Base-by-base conservation (phyloP, 2,888 invertebrate species). In the Agrotis segetum region DNA sequence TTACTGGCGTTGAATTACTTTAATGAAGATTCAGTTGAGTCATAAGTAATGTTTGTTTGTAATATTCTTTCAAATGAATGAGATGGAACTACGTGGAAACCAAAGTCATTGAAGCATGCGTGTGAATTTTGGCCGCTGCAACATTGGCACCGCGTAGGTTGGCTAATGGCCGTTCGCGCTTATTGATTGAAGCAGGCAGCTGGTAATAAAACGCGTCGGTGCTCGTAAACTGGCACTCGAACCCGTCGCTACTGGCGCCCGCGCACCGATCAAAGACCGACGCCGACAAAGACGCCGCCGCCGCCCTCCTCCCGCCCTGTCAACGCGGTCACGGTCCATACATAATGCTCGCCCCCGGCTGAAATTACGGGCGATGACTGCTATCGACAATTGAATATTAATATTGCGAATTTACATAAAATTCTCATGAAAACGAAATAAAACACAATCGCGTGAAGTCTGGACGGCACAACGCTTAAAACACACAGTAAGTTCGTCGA, bases 191-290 rank as follows among this genome's bases (percentile, higher is more conserved):
- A 85, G 90, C 90, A 89, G 88, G 92, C 91, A 93, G 92, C 89
- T 87, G 88, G 92, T 89, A 91, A 92, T 95, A 94, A 95, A 95
- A 94, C 85, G 88, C 89, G 92, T 89, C 92, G 89, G 91, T 92
- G 92, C 88, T 94, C 95, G 92, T 95, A 95, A 95, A 96, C 94
- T 92, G 91, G 93, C 93, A 93, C 94, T 94, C 91, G 91, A 92
- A 85, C 86, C 88, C 87, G 89, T 88, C 81, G 83, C 83, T 85
- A 83, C 87, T 89, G 95, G 94, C 95, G 93, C 94, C 93, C 93
- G 94, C 93, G 93, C 92, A 90, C 71, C 88, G 87, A 91, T 95
- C 95, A 95, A 95, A 95, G 94, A 81, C 72, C 79, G 80, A 81
- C 88, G 88, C 94, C 95, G 93, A 93, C 95, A 94, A 95, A 94